These are phyloP conservation scores for Tangachromis dhanisi DNA, from an alignment of 2,113 vertebrate species.

Conservation along the genomic window DNA sequence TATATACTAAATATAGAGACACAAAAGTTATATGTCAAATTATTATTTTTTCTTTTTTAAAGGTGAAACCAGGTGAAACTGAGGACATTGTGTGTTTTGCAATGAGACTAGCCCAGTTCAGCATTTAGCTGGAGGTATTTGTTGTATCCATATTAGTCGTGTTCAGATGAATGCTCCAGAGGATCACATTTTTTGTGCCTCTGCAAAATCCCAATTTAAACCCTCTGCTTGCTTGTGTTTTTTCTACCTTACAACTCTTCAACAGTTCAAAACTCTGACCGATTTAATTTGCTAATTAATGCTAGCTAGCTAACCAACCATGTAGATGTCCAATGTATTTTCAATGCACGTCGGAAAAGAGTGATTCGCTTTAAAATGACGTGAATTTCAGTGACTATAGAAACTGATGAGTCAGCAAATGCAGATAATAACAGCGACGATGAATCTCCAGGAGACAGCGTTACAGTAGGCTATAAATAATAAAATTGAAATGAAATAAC, in stretches of 20 bases:
- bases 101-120: neutral
- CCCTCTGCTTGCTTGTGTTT: neutral
- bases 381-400: neutral
- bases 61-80: neutral
- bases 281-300: neutral
- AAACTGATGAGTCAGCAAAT: neutral
- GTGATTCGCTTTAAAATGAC: neutral
- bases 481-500: neutral
- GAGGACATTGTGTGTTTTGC: neutral
- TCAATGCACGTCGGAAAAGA: neutral
- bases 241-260: neutral
- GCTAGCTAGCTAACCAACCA: neutral
- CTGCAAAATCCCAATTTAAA: neutral
- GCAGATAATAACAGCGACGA: neutral
- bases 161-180: neutral
- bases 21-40: neutral
- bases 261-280: accelerated
- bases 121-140: neutral
- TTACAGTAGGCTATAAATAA: neutral
- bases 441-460: neutral
- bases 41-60: neutral
- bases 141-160: neutral
- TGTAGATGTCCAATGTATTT: neutral
- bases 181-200: neutral
- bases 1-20: neutral